Evolutionary conservation across 2,797 vertebrate species (phyloP), one percentile per base, ranked within the genome.

Genomic region (Acrossocheilus wenchowensis): DNA sequence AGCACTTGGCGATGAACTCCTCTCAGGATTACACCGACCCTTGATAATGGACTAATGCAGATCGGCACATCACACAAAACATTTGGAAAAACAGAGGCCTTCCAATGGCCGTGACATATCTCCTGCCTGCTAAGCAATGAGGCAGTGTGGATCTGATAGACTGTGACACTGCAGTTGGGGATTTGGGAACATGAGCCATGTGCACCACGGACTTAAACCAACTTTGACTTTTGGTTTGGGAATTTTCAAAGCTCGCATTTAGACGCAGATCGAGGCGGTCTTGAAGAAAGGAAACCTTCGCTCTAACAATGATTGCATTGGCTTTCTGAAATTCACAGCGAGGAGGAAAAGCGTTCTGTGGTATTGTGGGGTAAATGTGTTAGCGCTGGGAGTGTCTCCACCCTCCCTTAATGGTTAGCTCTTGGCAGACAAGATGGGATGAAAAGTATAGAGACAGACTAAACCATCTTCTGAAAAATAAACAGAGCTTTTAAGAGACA

Each of bases 1-100:
- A 95, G 94, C 93, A 94, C 95, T 95, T 89, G 93, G 89, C 89
- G 90, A 87, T 90, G 93, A 95, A 94, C 94, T 93, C 92, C 92
- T 87, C 92, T 93, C 90, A 92, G 93, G 93, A 94, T 95, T 94
- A 94, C 93, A 91, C 69, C 50, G 92, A 94, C 94, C 94, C 92
- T 91, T 93, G 92, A 94, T 94, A 94, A 93, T 91, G 81, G 91
- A 90, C 93, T 93, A 92, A 95, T 94, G 92, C 91, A 92, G 89
- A 64, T 88, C 91, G 88, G 83, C 87, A 90, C 87, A 91, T 89
- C 87, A 90, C 81, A 88, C 86, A 87, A 87, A 82, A 83, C 78
- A 86, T 85, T 81, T 81, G 86, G 54, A 87, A 87, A 85, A 81
- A 57, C 43, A 84, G 64, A 90, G 82, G 43, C 23, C 54, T 81